Conservation (phyloP, 2,797 vertebrate genomes). For the Characodon lateralis region DNA sequence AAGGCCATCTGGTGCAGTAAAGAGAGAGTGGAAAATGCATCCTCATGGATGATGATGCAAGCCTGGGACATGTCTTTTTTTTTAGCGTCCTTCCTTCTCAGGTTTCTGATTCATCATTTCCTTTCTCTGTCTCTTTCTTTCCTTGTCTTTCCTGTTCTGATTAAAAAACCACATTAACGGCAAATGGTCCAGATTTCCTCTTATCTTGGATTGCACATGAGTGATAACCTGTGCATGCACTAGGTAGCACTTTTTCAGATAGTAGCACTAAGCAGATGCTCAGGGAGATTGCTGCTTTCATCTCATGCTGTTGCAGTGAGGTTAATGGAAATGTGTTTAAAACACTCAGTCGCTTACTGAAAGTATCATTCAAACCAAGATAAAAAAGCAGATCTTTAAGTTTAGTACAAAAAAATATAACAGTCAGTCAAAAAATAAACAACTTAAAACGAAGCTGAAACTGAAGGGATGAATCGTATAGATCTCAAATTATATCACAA, state of each 20-base stretch:
- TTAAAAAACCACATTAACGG: constrained; percentile 50
- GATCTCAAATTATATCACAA: neutral
- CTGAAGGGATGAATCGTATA: neutral
- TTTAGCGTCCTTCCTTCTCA: constrained; percentile 37
- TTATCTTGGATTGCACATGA: constrained; percentile 42
- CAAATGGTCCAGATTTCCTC: constrained; percentile 54
- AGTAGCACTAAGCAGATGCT: constrained; percentile 59
- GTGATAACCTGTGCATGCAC: constrained; percentile 53
- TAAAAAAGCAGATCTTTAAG: constrained; percentile 17
- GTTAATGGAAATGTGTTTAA: constrained; percentile 51
- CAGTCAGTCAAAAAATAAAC: neutral
- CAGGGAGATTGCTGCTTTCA: constrained; percentile 33
- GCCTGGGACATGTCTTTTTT: constrained; percentile 65
- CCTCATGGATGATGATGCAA: constrained; percentile 73
- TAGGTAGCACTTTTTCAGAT: constrained; percentile 50
- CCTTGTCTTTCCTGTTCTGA: constrained; percentile 20
- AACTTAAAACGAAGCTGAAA: neutral
- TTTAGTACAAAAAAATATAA: constrained; percentile 6
- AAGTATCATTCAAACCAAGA: constrained; percentile 29
- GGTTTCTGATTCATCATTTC: constrained; percentile 37
- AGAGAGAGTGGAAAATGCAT: constrained; percentile 58
- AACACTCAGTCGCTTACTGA: constrained; percentile 27
- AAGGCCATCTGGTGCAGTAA: constrained; percentile 71
- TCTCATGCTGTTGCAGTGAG: constrained; percentile 52
- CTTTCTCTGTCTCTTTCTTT: constrained; percentile 23